Evolutionary conservation across 2,888 invertebrate genomes (phyloP), one percentile per base, ranked within the genome.

Genomic region (Archips crataeganus): DNA sequence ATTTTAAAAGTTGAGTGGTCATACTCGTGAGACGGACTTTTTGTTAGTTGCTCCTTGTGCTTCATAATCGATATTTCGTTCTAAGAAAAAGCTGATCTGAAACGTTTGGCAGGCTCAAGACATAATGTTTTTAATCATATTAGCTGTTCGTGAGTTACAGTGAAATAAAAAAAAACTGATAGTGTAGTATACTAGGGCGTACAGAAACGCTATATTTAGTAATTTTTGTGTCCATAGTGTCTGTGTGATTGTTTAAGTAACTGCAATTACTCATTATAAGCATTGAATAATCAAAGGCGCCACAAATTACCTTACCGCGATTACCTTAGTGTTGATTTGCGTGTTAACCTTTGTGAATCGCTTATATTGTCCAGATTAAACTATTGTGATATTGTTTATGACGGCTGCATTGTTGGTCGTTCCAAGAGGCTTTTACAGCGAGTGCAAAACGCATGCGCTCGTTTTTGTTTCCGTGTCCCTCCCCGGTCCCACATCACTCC

Each of bases 1-100:
- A 78, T 79, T 82, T 83, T 82, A 79, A 71, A 73, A 79, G 82
- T 76, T 76, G 78, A 77, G 76, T 79, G 77, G 75, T 69, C 72
- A 77, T 67, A 70, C 45, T 64, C 15, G 73, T 1, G 60, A 42
- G 15, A 54, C n/a, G 23, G 34, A 61, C 49, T 23, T 9, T 13
- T 42, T 49, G 51, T 69, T 54, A 74, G 69, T 70, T 54, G 51
- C 42, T 64, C 39, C 11, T 39, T 34, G n/a, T 60, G 4, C 45
- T 54, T 60, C 60, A 11, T 13, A 6, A 13, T 54, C 1, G 65
- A 10, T 36, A 47, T 10, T 23, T 57, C 49, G 13, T 15, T 36
- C 11, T 62, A n/a, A n/a, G 2, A 13, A n/a, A 32, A 64, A 9
- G 49, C 34, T 32, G 3, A 4, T 32, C 32, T 2, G 32, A 32